These are phyloP conservation scores for Syrphus vitripennis DNA, from an alignment of 2,888 invertebrate genomes.

Conservation along the genomic window DNA sequence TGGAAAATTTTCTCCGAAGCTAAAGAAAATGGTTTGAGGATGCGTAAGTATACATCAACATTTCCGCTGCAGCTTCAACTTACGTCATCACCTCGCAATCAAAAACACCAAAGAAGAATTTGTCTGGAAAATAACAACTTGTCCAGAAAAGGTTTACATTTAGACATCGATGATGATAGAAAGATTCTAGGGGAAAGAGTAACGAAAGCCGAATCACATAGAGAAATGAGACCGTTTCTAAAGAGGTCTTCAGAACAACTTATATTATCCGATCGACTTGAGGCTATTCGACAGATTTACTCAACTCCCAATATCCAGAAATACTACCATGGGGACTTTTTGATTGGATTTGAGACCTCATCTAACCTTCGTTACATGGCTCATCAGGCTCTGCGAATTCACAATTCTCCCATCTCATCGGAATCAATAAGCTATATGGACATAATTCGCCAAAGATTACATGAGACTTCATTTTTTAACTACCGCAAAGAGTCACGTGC, in stretches of 20 bases:
- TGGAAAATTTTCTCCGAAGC: constrained; percentile 81
- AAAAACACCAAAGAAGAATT: constrained; percentile 64
- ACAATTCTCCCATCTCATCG: constrained; percentile 78
- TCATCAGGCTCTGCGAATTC: constrained; percentile 77
- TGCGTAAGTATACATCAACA: constrained; percentile 80
- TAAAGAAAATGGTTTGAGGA: constrained; percentile 80
- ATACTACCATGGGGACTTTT: constrained; percentile 74
- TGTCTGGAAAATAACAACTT: constrained; percentile 77
- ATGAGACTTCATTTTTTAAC: constrained; percentile 91
- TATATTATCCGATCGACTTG: constrained; percentile 73
- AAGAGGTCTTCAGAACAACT: constrained; percentile 73
- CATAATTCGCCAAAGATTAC: constrained; percentile 89
- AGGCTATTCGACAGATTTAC: constrained; percentile 79
- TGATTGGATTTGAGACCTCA: constrained; percentile 72
- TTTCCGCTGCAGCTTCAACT: constrained; percentile 81
- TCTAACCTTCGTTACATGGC: constrained; percentile 74
- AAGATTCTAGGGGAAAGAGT: constrained; percentile 70
- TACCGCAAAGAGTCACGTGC: constrained; percentile 94
- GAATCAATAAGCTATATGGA: constrained; percentile 83
- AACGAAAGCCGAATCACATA: background rate
- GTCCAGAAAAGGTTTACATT: constrained; percentile 77
- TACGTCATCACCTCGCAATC: constrained; percentile 77
- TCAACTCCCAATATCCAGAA: constrained; percentile 80
- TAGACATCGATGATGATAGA: constrained; percentile 33
- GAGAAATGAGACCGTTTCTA: background rate